Evolutionary conservation across 1,140 invertebrate genomes (phyloP), one percentile per base, ranked within the genome.

Genomic region (Sinella curviseta): DNA sequence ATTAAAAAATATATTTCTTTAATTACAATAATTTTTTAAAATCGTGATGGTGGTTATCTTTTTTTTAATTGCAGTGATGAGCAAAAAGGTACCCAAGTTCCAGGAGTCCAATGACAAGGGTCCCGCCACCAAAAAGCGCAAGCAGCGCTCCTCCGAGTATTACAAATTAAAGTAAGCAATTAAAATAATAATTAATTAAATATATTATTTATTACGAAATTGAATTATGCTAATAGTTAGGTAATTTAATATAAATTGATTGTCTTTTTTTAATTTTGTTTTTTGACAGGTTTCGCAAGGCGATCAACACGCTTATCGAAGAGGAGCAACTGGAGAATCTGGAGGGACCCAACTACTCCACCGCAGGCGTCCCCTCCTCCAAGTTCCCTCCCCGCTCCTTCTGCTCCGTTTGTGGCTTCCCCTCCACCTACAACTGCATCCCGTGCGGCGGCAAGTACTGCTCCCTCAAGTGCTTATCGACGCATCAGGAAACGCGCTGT

Each of bases 71-170:
- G n/a, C n/a, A 90, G 94, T 95, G 60, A 94, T 95, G 92, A 95
- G 93, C 81, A 99, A 99, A 85, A 98, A 98, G 87, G 90, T 94
- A 20, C 97, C 96, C 0, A 98, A 97, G 87, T 98, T 98, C 88
- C 94, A 97, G 85, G 97, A 98, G 85, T 93, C 92, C 0, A 90
- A 96, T 78, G 93, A 94, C 78, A 93, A 94, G 78, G 78, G 78
- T 80, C 90, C 90, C 65, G 90, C 91, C 81, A 90, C 90, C 60
- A 91, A 91, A 80, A 96, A 94, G 85, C 93, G 93, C 82, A 94
- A 93, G 85, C 89, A 91, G 1, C 91, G 92, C 84, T 94, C 92
- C 84, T 92, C 92, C 17, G 96, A 98, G 82, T 95, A 95, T 86
- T 96, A 95, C 85, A 96, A 95, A 84, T 92, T 94, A 86, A 92